phyloP scores from a whole-genome alignment of 1,140 invertebrate species.

The Microplitis demolitor region DNA sequence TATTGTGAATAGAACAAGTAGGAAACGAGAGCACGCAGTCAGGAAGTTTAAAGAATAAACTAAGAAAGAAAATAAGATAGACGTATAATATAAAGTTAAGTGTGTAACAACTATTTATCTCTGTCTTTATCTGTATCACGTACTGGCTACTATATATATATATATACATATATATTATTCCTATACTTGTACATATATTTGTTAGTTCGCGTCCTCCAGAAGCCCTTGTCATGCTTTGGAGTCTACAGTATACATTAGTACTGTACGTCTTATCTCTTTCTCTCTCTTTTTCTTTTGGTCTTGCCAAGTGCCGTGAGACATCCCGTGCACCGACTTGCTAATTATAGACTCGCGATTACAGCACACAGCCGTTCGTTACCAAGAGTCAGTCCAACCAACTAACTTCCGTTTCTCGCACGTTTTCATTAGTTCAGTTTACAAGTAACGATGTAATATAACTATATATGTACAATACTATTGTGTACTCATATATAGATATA shows the following conservation, averaged over 20 bases:
- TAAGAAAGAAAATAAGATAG: no score
- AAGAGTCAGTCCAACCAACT: background rate
- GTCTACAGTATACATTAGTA: no score
- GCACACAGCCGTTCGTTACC: background rate
- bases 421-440: background rate
- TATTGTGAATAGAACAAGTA: background rate
- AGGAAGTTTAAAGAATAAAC: background rate
- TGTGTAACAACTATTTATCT: no score
- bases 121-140: no score
- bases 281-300: no score
- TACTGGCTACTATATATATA: no score
- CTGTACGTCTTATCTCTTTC: no score
- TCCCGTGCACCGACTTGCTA: conserved; percentile 8
- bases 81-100: no score
- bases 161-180: background rate
- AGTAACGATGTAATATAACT: no score
- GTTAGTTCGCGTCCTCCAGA: background rate
- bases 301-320: conserved; percentile 10
- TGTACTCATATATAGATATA: no score
- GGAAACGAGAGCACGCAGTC: conserved; percentile 10
- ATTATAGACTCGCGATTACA: conserved; percentile 12
- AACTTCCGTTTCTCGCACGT: conserved; percentile 8
- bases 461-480: no score
- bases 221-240: background rate
- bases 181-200: background rate